A percentile compares a stretch with the other conserved stretches of the same genome.
Evolutionary conservation across 1,140 invertebrate genomes (phyloP).

Genomic region (Heliconius nattereri): DNA sequence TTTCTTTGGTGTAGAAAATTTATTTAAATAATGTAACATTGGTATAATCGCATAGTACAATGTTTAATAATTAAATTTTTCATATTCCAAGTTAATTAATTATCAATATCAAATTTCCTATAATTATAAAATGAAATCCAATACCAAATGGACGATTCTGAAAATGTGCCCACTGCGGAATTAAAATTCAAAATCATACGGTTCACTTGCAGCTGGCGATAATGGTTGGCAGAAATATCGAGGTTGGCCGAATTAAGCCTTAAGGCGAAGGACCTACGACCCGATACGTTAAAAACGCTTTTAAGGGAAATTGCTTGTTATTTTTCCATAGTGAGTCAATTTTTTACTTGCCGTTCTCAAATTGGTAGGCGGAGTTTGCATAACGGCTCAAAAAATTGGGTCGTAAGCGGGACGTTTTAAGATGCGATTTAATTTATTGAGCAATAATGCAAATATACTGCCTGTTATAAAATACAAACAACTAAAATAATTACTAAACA

Average conservation of each 20-base stretch:
- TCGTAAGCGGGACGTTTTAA: conserved; percentile 41
- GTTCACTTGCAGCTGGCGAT: conserved; percentile 44
- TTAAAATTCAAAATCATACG: conserved; percentile 44
- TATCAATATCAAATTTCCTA: background rate
- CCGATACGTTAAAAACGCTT: conserved; percentile 38
- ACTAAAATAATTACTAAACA: background rate
- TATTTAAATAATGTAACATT: too few relatives aligned
- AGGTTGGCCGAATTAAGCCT: conserved; percentile 40
- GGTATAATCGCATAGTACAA: background rate
- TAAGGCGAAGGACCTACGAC: conserved; percentile 40
- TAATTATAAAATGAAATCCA: conserved; percentile 26
- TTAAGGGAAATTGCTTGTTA: conserved; percentile 42
- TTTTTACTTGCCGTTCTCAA: conserved; percentile 43
- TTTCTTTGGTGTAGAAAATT: background rate
- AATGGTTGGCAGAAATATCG: conserved; percentile 45
- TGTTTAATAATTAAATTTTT: background rate
- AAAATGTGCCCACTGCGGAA: conserved; percentile 23
- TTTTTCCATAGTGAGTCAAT: conserved; percentile 40
- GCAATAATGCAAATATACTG: conserved; percentile 16
- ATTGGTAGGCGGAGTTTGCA: conserved; percentile 46
- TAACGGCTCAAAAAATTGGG: conserved; percentile 45
- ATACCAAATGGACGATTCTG: conserved; percentile 19
- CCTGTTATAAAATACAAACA: background rate
- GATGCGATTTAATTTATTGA: conserved; percentile 35
- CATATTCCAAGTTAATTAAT: background rate